Conservation (phyloP, 2,888 invertebrate genomes). For the Exephanes ischioxanthus region DNA sequence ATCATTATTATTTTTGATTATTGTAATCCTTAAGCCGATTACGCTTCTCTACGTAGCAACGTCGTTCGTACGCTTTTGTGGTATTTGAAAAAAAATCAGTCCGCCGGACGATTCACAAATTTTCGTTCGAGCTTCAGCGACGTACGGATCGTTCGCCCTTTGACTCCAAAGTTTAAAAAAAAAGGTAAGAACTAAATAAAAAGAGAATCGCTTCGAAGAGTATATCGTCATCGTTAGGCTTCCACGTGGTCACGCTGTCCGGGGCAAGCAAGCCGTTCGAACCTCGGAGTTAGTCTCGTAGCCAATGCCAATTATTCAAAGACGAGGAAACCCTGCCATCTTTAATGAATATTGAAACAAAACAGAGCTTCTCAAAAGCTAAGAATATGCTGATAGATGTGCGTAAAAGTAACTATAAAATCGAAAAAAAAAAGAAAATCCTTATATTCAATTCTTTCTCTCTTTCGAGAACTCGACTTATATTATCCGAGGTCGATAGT, state of each 20-base stretch:
- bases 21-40: not conserved
- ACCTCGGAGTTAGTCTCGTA: constrained; percentile 60
- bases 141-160: constrained; percentile 10
- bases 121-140: constrained; percentile 9
- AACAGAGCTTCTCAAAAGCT: not conserved
- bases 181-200: constrained; percentile 4
- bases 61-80: constrained; percentile 59
- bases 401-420: constrained; percentile 8
- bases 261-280: constrained; percentile 64
- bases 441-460: constrained; percentile 6
- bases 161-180: not conserved
- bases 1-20: not conserved
- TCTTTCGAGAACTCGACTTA: constrained; percentile 52
- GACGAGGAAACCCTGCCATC: constrained; percentile 53
- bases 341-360: constrained; percentile 38
- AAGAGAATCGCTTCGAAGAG: constrained; percentile 53
- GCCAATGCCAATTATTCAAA: constrained; percentile 46
- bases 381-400: constrained; percentile 38
- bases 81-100: constrained; percentile 10
- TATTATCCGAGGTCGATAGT: constrained; percentile 60
- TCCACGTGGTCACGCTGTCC: constrained; percentile 41
- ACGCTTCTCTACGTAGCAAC: constrained; percentile 26
- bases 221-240: constrained; percentile 51
- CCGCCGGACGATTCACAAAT: not conserved
- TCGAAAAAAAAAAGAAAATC: not conserved